Conservation (phyloP, 1,140 invertebrate genomes). For the Drosophila lacteicornis region DNA sequence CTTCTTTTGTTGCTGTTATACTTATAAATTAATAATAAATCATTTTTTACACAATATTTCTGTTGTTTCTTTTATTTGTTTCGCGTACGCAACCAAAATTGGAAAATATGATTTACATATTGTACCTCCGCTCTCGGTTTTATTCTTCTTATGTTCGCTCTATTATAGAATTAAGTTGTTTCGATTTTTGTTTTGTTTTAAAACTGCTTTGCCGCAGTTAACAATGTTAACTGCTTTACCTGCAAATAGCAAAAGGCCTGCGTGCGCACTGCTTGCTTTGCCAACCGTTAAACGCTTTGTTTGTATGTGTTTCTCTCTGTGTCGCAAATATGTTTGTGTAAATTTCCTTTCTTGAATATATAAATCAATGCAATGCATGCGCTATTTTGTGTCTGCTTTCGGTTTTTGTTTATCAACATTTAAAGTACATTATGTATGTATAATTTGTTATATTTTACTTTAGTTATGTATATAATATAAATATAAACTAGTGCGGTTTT, state of each 20-base stretch:
- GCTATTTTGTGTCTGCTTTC: constrained; percentile 21
- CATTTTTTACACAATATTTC: constrained; percentile 81
- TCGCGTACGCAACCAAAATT: constrained; percentile 52
- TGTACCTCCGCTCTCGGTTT: constrained; percentile 15
- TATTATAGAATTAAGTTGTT: constrained; percentile 47
- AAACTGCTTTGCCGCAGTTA: constrained; percentile 76
- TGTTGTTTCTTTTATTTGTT: constrained; percentile 40
- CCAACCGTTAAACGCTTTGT: constrained; percentile 31
- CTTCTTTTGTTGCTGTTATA: constrained; percentile 48
- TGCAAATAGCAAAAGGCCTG: constrained; percentile 73
- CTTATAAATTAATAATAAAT: constrained; percentile 80
- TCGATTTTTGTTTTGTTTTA: constrained; percentile 65
- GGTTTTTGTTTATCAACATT: constrained; percentile 64
- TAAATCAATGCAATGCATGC: constrained; percentile 65
- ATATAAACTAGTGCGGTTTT: constrained; percentile 61
- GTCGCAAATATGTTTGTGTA: constrained; percentile 66
- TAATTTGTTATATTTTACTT: constrained; percentile 71
- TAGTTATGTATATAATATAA: constrained; percentile 58
- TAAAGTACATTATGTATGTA: constrained; percentile 74
- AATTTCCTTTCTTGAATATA: constrained; percentile 53
- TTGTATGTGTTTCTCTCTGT: constrained; percentile 18
- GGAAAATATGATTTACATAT: constrained; percentile 62
- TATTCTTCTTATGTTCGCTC: constrained; percentile 35
- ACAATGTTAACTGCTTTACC: constrained; percentile 77
- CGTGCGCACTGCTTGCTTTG: constrained; percentile 61